phyloP scores from a whole-genome alignment of 2,113 vertebrate species.

The Syrrhaptes paradoxus region DNA sequence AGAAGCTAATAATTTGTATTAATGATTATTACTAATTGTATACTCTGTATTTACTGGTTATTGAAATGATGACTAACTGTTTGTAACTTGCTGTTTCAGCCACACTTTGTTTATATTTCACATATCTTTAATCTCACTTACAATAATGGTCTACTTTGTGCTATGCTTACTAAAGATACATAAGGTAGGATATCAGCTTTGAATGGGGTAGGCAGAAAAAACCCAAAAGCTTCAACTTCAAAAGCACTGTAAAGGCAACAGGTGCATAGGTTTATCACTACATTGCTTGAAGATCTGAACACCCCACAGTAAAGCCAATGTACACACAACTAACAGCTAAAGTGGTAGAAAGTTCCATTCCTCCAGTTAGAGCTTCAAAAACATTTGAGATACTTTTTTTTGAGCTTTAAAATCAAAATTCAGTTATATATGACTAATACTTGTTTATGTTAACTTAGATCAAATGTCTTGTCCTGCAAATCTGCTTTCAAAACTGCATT shows the following conservation, averaged over 20 bases:
- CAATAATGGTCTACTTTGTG: neutral
- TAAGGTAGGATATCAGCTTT: neutral
- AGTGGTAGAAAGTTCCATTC: neutral
- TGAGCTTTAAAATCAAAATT: conserved; percentile 14
- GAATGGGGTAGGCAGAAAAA: neutral
- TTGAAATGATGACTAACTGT: neutral
- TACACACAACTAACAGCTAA: neutral
- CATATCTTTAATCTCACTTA: neutral
- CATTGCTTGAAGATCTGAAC: neutral
- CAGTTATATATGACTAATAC: neutral
- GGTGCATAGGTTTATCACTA: neutral
- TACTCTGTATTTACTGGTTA: neutral
- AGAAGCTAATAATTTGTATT: neutral
- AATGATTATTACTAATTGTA: neutral
- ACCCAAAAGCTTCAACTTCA: neutral
- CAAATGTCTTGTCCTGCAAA: neutral
- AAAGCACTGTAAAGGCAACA: neutral
- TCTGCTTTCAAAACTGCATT: neutral
- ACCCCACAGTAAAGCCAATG: neutral
- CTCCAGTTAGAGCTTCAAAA: neutral
- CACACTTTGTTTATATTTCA: neutral
- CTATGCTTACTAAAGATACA: neutral
- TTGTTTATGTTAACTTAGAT: neutral
- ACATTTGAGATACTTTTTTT: neutral
- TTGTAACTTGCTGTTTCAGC: conserved; percentile 3